A percentile compares a stretch with the other conserved stretches of the same genome.
Conservation (phyloP, 2,797 vertebrate genomes). For the Manis javanica region DNA sequence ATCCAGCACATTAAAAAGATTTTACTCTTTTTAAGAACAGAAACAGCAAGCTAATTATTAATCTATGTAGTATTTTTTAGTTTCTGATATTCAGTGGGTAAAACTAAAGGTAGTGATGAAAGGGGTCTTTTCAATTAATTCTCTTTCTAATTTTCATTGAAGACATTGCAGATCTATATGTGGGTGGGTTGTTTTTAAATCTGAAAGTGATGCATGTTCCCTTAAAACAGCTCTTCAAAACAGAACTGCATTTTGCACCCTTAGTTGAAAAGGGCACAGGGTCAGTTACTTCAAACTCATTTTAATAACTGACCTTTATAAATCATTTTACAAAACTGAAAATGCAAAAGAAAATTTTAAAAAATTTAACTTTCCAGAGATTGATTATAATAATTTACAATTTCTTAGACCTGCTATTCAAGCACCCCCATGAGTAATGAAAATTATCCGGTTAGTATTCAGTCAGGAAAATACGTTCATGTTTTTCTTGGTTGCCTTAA, state of each 20-base stretch:
- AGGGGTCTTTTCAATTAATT: constrained; percentile 68
- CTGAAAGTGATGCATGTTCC: constrained; percentile 65
- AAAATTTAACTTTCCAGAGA: constrained; percentile 82
- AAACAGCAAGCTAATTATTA: constrained; percentile 61
- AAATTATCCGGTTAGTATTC: constrained; percentile 84
- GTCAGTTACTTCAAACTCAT: constrained; percentile 72
- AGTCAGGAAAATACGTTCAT: constrained; percentile 80
- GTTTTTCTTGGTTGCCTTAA: constrained; percentile 83
- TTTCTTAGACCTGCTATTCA: constrained; percentile 84
- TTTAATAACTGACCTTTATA: constrained; percentile 86
- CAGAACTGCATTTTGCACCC: constrained; percentile 72
- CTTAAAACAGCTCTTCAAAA: constrained; percentile 82
- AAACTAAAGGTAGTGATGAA: constrained; percentile 74
- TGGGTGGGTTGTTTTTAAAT: constrained; percentile 61
- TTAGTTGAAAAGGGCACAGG: constrained; percentile 67
- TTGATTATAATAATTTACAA: constrained; percentile 86
- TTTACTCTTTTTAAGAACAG: constrained; percentile 60
- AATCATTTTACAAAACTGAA: constrained; percentile 82
- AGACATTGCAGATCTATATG: constrained; percentile 59
- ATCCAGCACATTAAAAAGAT: constrained; percentile 43
- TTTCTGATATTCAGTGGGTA: constrained; percentile 56
- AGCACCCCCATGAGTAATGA: constrained; percentile 83
- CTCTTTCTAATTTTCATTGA: constrained; percentile 69
- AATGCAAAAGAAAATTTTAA: constrained; percentile 69
- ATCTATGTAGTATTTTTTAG: constrained; percentile 53